Percentiles rank a stretch among this genome's conserved stretches.
Evolutionary conservation across 2,113 vertebrate genomes (phyloP).

Genomic region (Melanocharis versteri): DNA sequence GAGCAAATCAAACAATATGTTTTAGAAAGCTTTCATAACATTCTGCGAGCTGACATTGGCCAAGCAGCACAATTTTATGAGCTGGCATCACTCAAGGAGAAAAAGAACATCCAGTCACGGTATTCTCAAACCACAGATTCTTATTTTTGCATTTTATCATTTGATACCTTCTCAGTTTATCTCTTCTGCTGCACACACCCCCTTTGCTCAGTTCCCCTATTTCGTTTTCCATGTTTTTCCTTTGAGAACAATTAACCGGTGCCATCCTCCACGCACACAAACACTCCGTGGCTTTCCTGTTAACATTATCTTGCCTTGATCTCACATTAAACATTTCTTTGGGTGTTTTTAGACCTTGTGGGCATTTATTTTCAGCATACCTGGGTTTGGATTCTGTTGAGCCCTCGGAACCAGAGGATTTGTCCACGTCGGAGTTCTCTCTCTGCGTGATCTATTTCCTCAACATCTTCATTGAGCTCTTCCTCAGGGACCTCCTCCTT

Average conservation of each 20-base stretch:
- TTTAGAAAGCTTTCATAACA: background rate
- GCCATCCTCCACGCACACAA: background rate
- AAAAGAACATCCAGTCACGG: background rate
- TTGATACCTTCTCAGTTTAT: background rate
- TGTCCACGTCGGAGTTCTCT: conserved; percentile 94
- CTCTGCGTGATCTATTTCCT: conserved; percentile 97
- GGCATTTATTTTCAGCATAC: conserved; percentile 66
- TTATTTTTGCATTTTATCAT: background rate
- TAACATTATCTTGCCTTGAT: background rate
- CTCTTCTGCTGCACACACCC: background rate
- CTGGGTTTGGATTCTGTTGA: conserved; percentile 98
- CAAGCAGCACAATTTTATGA: background rate
- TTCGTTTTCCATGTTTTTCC: background rate
- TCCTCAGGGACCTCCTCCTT: conserved; percentile 94
- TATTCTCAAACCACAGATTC: background rate
- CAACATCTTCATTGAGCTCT: conserved; percentile 91
- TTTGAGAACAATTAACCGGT: background rate
- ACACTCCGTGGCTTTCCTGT: background rate
- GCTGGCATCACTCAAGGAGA: background rate
- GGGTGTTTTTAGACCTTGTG: background rate
- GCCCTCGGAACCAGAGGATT: conserved; percentile 98
- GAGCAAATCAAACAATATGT: background rate
- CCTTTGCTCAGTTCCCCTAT: background rate
- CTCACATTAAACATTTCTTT: background rate
- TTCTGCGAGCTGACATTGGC: background rate